Percentiles rank a stretch among this genome's conserved stretches.
phyloP scores from a whole-genome alignment of 1,140 invertebrate species.

The Pogonomyrmex californicus region DNA sequence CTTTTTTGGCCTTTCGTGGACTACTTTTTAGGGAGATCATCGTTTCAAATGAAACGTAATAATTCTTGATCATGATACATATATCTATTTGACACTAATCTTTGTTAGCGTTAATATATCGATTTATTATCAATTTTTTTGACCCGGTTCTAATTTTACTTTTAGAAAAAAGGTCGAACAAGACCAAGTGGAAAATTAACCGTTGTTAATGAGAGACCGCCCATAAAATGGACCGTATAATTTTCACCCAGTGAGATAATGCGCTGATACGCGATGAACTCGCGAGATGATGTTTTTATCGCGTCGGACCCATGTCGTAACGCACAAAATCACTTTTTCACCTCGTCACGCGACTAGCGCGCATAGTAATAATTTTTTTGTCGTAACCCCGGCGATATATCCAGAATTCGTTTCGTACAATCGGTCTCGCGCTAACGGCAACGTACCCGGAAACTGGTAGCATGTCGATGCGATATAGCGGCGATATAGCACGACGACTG shows the following conservation, averaged over 20 bases:
- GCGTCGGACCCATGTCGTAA: not conserved
- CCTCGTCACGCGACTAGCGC: not conserved
- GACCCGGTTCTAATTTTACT: no score
- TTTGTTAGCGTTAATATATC: not conserved
- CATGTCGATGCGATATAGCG: not conserved
- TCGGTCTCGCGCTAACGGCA: not conserved
- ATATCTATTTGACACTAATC: not conserved
- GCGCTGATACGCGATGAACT: not conserved
- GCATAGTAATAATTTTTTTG: slow-evolving; percentile 22
- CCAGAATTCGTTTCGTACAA: slow-evolving; percentile 18
- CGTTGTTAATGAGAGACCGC: not conserved
- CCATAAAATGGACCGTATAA: not conserved
- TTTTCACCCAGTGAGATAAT: not conserved
- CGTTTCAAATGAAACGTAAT: not conserved
- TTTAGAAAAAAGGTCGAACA: not conserved
- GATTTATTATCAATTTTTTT: not conserved
- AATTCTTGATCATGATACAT: not conserved
- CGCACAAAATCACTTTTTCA: slow-evolving; percentile 20
- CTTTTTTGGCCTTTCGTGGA: not conserved
- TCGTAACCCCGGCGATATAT: not conserved
- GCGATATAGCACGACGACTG: slow-evolving; percentile 13
- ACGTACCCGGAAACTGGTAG: not conserved
- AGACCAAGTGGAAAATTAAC: not conserved
- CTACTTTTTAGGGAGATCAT: not conserved
- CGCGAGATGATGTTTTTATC: not conserved